A percentile compares a stretch with the other conserved stretches of the same genome.
Evolutionary conservation across 2,797 vertebrate genomes (phyloP).

Genomic region (Hydrophis major): DNA sequence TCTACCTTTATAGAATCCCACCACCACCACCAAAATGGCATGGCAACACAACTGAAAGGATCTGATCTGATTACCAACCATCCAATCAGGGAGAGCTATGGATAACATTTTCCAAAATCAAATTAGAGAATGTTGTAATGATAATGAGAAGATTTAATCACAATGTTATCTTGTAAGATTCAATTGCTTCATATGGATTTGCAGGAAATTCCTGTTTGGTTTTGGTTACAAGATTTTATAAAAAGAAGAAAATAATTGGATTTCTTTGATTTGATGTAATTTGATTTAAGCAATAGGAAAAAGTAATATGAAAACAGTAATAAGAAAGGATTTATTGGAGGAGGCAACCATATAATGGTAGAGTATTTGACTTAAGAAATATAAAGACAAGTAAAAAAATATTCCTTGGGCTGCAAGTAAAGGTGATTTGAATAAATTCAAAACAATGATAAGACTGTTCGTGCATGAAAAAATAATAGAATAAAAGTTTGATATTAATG

Average conservation of each 20-base stretch:
- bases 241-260: background rate
- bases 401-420: background rate
- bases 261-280: background rate
- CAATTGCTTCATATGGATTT: background rate
- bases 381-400: background rate
- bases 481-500: background rate
- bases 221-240: background rate
- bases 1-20: background rate
- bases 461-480: background rate
- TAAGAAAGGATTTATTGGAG: background rate
- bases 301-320: background rate
- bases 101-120: background rate
- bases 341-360: background rate
- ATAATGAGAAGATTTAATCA: background rate
- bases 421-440: background rate
- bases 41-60: background rate
- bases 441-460: background rate
- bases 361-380: background rate
- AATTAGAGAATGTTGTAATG: background rate
- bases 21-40: background rate
- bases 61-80: background rate
- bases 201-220: background rate
- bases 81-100: background rate
- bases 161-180: background rate
- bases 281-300: background rate